Conservation (phyloP, 2,797 vertebrate species). For the Apogon talboti region DNA sequence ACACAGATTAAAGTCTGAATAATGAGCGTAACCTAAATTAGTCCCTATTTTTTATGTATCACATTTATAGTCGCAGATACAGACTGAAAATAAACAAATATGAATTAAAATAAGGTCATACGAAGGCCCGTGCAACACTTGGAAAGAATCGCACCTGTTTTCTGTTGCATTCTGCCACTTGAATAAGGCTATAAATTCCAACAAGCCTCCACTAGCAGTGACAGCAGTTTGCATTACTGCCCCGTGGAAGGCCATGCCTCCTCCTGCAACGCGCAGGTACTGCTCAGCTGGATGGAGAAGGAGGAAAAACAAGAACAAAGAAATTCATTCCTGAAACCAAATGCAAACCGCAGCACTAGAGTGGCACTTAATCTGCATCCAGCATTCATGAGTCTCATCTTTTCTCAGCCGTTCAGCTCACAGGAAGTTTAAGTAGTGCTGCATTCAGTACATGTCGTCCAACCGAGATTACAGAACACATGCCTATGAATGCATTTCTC, state of each 20-base stretch:
- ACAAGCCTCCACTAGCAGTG: slow-evolving; percentile 83
- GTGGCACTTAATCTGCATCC: background rate
- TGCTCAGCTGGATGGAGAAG: slow-evolving; percentile 39
- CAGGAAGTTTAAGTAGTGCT: too few species aligned
- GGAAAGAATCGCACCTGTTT: slow-evolving; percentile 72
- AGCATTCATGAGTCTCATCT: slow-evolving; percentile 14
- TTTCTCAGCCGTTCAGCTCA: slow-evolving; percentile 15
- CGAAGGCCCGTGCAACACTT: slow-evolving; percentile 13
- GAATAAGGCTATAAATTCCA: slow-evolving; percentile 84
- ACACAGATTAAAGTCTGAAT: slow-evolving; percentile 23
- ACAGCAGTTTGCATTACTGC: slow-evolving; percentile 84
- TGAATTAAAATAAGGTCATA: too few species aligned
- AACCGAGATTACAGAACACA: too few species aligned
- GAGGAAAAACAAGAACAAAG: slow-evolving; percentile 8
- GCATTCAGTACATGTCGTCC: too few species aligned
- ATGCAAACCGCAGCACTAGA: slow-evolving; percentile 14
- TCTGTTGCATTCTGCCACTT: slow-evolving; percentile 82
- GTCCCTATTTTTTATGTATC: slow-evolving; percentile 5
- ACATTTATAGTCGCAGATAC: slow-evolving; percentile 11
- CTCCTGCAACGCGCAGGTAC: slow-evolving; percentile 61
- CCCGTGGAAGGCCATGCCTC: slow-evolving; percentile 86
- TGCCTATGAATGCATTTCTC: too few species aligned
- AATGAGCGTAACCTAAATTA: slow-evolving; percentile 28
- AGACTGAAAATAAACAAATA: background rate
- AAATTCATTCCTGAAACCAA: slow-evolving; percentile 43